These are phyloP conservation scores for Iselma pallidipennis DNA, from an alignment of 2,888 invertebrate species.

Conservation along the genomic window DNA sequence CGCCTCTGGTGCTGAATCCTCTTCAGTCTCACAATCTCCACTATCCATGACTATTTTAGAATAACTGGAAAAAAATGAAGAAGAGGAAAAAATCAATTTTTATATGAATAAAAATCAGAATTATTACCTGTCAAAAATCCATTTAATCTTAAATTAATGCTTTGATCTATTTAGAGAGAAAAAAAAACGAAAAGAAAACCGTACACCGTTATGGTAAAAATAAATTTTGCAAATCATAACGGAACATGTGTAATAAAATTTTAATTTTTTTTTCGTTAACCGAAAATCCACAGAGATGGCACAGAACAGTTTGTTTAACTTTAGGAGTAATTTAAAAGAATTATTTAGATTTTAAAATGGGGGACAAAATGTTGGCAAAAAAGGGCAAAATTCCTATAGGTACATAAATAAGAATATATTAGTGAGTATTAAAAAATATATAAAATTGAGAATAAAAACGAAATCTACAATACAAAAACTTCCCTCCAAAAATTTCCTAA, in stretches of 20 bases:
- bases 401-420: no score
- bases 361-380: no score
- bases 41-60: conserved; percentile 47
- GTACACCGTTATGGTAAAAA: background rate
- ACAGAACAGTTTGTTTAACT: no score
- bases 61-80: conserved; percentile 15
- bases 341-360: no score
- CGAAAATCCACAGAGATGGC: background rate
- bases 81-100: background rate
- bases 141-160: background rate
- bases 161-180: no score
- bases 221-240: background rate
- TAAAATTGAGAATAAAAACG: no score
- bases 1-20: conserved; percentile 53
- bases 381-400: no score
- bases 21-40: conserved; percentile 53
- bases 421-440: no score
- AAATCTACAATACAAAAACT: no score
- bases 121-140: no score
- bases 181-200: background rate
- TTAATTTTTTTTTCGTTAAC: background rate
- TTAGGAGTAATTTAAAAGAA: no score
- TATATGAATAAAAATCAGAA: background rate
- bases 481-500: no score
- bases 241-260: background rate